Conservation (phyloP, 1,140 invertebrate genomes). For the Magallana angulata region DNA sequence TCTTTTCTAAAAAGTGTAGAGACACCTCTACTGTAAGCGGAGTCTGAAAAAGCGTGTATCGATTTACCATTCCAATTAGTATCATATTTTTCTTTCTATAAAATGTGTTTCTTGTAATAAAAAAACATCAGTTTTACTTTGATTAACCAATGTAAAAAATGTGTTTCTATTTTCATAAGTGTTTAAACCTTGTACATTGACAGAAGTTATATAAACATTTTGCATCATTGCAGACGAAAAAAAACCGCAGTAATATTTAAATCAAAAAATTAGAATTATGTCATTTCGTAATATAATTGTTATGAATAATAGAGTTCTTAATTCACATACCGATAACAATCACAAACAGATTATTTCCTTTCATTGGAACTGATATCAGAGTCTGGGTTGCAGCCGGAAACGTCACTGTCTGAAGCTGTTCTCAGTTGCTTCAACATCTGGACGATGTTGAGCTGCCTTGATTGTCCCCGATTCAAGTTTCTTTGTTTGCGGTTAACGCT, state of each 20-base stretch:
- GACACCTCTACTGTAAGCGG: too few species aligned
- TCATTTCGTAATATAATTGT: background rate
- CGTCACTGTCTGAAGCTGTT: background rate
- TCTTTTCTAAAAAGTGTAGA: too few species aligned
- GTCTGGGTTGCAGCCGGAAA: background rate
- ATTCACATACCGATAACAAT: background rate
- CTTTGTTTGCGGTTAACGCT: background rate
- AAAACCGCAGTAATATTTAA: background rate
- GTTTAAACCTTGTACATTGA: background rate
- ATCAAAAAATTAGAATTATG: background rate
- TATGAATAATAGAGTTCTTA: background rate
- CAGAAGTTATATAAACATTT: background rate
- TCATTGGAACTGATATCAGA: background rate
- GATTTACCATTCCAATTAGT: too few species aligned
- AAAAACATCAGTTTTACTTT: conserved; percentile 17
- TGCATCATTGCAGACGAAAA: background rate
- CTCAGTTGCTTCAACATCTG: background rate
- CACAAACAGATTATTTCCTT: background rate
- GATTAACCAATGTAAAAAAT: background rate
- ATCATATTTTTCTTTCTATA: too few species aligned
- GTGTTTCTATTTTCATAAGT: background rate
- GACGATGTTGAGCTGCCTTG: background rate
- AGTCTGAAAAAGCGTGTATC: too few species aligned
- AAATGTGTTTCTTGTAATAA: background rate
- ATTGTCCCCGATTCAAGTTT: background rate